phyloP scores from a whole-genome alignment of 2,888 invertebrate species.

The Hyles lineata region DNA sequence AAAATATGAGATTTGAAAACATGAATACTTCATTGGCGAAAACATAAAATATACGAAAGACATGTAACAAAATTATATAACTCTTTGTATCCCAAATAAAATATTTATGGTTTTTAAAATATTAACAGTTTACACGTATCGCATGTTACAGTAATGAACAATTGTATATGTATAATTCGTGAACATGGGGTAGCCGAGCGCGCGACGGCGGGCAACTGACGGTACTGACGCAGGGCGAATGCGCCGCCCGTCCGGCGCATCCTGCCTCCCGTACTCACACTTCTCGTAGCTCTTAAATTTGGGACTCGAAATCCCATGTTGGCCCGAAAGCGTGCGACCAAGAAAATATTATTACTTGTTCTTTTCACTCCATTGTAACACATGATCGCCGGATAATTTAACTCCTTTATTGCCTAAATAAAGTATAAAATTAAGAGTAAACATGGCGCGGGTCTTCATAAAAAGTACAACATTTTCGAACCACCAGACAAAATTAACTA shows the following conservation, averaged over 20 bases:
- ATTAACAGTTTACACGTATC: slow-evolving; percentile 32
- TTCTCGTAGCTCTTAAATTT: slow-evolving; percentile 47
- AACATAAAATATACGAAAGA: slow-evolving; percentile 49
- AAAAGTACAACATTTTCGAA: too few species aligned
- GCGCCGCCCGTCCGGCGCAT: slow-evolving; percentile 80
- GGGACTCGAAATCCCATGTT: slow-evolving; percentile 42
- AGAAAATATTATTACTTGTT: background rate
- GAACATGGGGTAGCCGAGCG: slow-evolving; percentile 73
- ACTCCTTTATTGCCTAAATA: too few species aligned
- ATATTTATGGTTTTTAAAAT: background rate
- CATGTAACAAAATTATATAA: slow-evolving; percentile 4
- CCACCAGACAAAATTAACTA: background rate
- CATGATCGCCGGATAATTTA: background rate
- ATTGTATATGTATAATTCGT: slow-evolving; percentile 6
- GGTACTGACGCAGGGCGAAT: slow-evolving; percentile 81
- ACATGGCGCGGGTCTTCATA: too few species aligned
- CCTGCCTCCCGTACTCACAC: slow-evolving; percentile 63
- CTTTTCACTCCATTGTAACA: background rate
- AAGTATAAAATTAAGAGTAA: too few species aligned
- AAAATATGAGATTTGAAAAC: slow-evolving; percentile 50
- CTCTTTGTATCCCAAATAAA: background rate
- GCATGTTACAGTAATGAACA: slow-evolving; percentile 34
- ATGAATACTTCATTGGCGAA: slow-evolving; percentile 47
- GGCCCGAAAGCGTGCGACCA: background rate
- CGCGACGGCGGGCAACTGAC: slow-evolving; percentile 79